A percentile compares a stretch with the other conserved stretches of the same genome.
Evolutionary conservation across 2,797 vertebrate genomes (phyloP).

Genomic region (Microhierax caerulescens): DNA sequence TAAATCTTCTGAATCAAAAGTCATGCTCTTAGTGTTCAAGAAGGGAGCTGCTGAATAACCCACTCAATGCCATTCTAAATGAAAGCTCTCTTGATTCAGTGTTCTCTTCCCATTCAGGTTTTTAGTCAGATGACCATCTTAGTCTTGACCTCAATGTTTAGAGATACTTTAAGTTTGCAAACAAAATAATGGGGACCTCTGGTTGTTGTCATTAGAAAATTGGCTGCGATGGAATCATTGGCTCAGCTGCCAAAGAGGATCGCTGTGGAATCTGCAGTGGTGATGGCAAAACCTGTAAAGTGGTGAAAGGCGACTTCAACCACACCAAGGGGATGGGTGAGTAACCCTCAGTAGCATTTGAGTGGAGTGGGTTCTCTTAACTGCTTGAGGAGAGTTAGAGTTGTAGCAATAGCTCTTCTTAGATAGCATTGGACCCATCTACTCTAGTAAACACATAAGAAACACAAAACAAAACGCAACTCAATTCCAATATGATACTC

Average conservation of each 20-base stretch:
- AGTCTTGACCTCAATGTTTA: not conserved
- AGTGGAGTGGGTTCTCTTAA: not conserved
- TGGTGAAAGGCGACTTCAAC: slow-evolving; percentile 95
- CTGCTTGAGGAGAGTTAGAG: not conserved
- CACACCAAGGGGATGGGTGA: slow-evolving; percentile 93
- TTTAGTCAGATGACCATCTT: not conserved
- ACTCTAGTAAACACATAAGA: not conserved
- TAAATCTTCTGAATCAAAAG: not conserved
- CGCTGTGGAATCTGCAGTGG: slow-evolving; percentile 92
- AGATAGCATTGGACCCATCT: not conserved
- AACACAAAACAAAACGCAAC: not conserved
- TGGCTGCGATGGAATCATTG: slow-evolving; percentile 93
- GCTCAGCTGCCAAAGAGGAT: slow-evolving; percentile 91
- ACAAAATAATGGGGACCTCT: slow-evolving; percentile 52
- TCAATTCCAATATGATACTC: not conserved
- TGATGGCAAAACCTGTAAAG: slow-evolving; percentile 90
- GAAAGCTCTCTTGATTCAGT: not conserved
- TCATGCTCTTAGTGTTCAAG: not conserved
- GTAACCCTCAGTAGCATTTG: slow-evolving; percentile 45
- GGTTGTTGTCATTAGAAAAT: slow-evolving; percentile 86
- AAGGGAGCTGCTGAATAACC: not conserved
- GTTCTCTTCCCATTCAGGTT: not conserved
- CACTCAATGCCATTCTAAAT: not conserved
- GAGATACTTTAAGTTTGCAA: not conserved
- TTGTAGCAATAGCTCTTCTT: not conserved